These are phyloP conservation scores for Syngnathus acus DNA, from an alignment of 2,797 vertebrate genomes.

Conservation along the genomic window DNA sequence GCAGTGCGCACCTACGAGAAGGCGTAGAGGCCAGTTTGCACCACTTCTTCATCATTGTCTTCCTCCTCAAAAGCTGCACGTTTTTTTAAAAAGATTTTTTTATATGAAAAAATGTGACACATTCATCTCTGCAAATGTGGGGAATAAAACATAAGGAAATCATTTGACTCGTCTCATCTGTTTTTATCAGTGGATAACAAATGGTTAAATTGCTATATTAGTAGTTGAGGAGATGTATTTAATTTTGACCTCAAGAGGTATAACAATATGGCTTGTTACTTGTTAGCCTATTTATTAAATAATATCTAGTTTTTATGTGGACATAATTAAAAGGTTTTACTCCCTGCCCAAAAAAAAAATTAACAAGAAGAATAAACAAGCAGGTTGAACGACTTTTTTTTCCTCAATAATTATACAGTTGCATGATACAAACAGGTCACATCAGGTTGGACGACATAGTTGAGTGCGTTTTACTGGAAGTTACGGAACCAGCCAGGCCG, in stretches of 20 bases:
- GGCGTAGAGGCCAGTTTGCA: slow-evolving; percentile 69
- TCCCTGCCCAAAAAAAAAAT: too few species aligned
- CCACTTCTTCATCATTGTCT: slow-evolving; percentile 43
- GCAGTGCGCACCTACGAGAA: slow-evolving; percentile 90
- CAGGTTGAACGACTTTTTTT: not conserved
- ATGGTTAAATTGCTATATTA: not conserved
- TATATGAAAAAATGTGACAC: slow-evolving; percentile 27
- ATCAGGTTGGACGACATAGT: not conserved
- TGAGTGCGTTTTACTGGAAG: not conserved
- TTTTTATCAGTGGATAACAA: not conserved
- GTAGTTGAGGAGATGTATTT: not conserved
- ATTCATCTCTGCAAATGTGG: slow-evolving; percentile 47
- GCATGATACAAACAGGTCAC: too few species aligned
- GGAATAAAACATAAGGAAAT: slow-evolving; percentile 48
- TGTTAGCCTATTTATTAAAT: too few species aligned
- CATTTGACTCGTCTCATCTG: not conserved
- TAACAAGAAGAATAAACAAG: not conserved
- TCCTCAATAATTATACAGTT: too few species aligned
- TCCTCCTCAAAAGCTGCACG: slow-evolving; percentile 40
- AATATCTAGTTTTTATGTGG: too few species aligned
- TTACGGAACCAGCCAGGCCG: not conserved
- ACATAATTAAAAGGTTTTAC: too few species aligned
- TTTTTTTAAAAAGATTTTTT: slow-evolving; percentile 43
- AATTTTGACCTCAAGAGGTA: too few species aligned
- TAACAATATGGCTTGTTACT: too few species aligned